These are phyloP conservation scores for Eptatretus atami DNA, from an alignment of 2,797 vertebrate species.

Conservation along the genomic window DNA sequence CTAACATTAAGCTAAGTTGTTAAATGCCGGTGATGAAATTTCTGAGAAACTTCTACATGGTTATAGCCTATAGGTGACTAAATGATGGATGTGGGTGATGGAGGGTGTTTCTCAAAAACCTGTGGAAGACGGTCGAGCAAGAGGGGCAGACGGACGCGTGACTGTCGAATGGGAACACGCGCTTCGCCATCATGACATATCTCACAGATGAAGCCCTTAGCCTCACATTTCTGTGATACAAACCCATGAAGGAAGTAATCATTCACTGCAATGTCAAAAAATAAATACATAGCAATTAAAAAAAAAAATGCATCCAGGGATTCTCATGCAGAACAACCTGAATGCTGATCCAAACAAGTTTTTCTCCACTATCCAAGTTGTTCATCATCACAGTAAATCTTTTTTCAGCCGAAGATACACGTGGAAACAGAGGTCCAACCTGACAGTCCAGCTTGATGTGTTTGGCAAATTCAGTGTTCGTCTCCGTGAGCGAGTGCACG, in stretches of 20 bases:
- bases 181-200: constrained; percentile 81
- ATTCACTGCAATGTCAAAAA: too few species aligned
- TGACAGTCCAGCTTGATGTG: constrained; percentile 96
- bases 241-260: too few species aligned
- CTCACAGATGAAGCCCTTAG: constrained; percentile 85
- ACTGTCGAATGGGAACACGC: constrained; percentile 83
- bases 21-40: too few species aligned
- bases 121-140: constrained; percentile 81
- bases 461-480: constrained; percentile 79
- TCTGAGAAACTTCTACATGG: not conserved
- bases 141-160: constrained; percentile 70
- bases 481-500: constrained; percentile 58
- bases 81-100: not conserved
- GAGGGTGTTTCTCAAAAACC: constrained; percentile 19
- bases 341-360: too few species aligned
- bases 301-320: too few species aligned
- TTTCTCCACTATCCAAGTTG: too few species aligned
- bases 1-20: too few species aligned
- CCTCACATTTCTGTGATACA: constrained; percentile 42
- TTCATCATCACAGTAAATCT: too few species aligned
- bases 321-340: too few species aligned
- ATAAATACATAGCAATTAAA: too few species aligned
- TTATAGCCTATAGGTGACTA: constrained; percentile 8
- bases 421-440: constrained; percentile 16
- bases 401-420: too few species aligned